These are phyloP conservation scores for Oreochromis mossambicus DNA, from an alignment of 2,797 vertebrate species.

Conservation along the genomic window DNA sequence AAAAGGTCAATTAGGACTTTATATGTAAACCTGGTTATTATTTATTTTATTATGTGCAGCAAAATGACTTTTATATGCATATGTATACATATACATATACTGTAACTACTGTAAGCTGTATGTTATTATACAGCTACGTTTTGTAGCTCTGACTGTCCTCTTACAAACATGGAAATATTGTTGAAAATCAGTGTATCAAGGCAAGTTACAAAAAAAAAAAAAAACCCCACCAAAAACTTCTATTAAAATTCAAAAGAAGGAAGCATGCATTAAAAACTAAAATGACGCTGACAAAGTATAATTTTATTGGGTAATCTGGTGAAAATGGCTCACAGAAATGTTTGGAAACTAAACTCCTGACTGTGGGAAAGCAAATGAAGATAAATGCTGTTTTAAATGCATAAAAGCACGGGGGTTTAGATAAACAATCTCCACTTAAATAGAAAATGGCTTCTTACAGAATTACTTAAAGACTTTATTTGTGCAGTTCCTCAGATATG, in stretches of 20 bases:
- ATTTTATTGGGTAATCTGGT: not conserved
- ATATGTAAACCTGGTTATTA: not conserved
- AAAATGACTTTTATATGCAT: not conserved
- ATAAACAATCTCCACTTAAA: not conserved
- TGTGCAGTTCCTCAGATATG: not conserved
- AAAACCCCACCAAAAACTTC: accelerated
- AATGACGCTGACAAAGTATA: not conserved
- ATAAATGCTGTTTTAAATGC: not conserved
- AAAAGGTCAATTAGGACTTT: not conserved
- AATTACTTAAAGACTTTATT: not conserved
- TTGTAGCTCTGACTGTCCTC: not conserved
- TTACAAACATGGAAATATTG: not conserved
- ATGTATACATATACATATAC: not conserved
- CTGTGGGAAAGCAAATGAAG: not conserved
- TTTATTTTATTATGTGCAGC: not conserved
- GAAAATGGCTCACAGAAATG: not conserved
- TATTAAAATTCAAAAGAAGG: not conserved
- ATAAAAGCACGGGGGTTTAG: not conserved
- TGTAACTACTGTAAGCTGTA: not conserved
- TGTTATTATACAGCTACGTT: not conserved
- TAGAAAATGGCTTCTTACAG: not conserved
- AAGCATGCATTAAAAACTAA: not conserved
- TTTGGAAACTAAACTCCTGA: not conserved
- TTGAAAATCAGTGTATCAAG: not conserved
- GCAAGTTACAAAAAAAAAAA: not conserved